A percentile compares a stretch with the other conserved stretches of the same genome.
These are phyloP conservation scores for Acropternis orthonyx DNA, from an alignment of 2,797 vertebrate genomes.

Conservation along the genomic window DNA sequence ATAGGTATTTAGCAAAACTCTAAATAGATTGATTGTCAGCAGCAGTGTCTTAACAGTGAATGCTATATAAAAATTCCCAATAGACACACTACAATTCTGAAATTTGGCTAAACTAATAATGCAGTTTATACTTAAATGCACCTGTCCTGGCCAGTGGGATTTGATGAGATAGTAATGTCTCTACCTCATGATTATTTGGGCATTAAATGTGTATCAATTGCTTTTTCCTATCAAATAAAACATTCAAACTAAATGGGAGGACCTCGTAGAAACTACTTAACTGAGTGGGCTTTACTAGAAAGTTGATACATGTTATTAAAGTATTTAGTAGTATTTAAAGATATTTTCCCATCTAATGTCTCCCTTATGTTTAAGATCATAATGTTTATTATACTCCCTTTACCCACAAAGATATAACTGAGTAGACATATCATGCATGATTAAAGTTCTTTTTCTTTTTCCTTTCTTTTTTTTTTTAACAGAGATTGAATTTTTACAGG, in stretches of 20 bases:
- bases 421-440: constrained; percentile 10
- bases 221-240: background rate
- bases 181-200: background rate
- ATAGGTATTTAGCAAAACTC: background rate
- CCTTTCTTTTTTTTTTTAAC: background rate
- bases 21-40: background rate
- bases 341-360: constrained; percentile 2
- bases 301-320: background rate
- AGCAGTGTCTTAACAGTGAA: background rate
- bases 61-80: background rate
- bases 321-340: background rate
- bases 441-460: background rate
- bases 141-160: background rate
- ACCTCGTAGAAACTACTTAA: constrained; percentile 31
- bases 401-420: background rate
- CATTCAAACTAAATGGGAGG: background rate
- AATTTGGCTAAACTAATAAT: constrained; percentile 4
- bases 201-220: background rate
- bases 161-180: background rate
- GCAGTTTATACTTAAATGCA: background rate
- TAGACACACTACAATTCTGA: background rate
- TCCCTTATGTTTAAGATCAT: background rate
- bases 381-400: background rate
- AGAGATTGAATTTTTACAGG: background rate
- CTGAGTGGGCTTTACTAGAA: background rate